A percentile compares a stretch with the other conserved stretches of the same genome.
Evolutionary conservation across 2,888 invertebrate species (phyloP).

Genomic region (Drosophila ochracea): DNA sequence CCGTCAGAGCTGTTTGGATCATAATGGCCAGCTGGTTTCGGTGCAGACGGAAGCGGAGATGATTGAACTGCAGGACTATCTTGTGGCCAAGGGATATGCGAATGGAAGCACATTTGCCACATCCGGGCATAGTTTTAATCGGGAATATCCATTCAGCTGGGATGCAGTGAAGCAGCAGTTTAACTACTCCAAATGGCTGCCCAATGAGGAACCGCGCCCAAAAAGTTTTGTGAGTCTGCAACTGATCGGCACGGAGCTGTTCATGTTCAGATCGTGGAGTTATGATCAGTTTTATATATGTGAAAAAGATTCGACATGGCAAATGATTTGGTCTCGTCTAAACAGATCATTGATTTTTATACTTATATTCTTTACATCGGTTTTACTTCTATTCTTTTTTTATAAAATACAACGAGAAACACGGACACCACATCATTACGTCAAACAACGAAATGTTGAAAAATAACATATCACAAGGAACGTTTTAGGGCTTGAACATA

Average conservation of each 20-base stretch:
- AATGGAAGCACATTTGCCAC: conserved; percentile 57
- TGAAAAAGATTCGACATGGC: conserved; percentile 12
- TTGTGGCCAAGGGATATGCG: conserved; percentile 23
- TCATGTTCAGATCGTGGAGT: conserved; percentile 39
- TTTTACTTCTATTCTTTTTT: fast-evolving
- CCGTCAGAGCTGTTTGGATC: conserved; percentile 20
- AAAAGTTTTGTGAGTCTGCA: conserved; percentile 38
- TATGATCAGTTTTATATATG: conserved; percentile 55
- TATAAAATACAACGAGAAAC: fast-evolving
- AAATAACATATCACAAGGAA: too few relatives aligned
- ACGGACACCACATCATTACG: fast-evolving
- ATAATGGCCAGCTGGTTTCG: conserved; percentile 39
- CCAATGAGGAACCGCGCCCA: background rate
- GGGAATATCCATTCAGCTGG: conserved; percentile 35
- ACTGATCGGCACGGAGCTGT: conserved; percentile 31
- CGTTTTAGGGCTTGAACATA: too few relatives aligned
- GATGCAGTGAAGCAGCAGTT: background rate
- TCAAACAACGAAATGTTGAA: fast-evolving
- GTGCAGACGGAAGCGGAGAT: conserved; percentile 30
- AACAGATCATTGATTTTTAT: fast-evolving
- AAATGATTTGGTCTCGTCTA: fast-evolving
- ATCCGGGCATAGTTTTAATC: conserved; percentile 44
- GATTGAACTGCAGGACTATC: conserved; percentile 20
- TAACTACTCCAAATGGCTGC: conserved; percentile 42
- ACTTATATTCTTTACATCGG: fast-evolving